Evolutionary conservation across 2,113 vertebrate species (phyloP), one percentile per base, ranked within the genome.

Genomic region (Mirza zaza): DNA sequence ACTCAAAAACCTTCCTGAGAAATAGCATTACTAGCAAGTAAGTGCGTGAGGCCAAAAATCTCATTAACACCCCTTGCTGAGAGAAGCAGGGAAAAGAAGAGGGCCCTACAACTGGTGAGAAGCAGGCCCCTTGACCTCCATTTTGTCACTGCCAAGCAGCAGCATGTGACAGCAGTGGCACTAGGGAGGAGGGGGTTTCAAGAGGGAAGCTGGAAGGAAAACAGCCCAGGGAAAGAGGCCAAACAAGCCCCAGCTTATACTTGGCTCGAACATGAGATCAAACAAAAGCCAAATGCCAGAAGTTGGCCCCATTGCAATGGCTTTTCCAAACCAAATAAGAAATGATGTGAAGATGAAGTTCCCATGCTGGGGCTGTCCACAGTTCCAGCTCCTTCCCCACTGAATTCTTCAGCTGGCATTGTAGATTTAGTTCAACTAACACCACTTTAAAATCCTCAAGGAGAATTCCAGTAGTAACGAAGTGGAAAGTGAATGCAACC

Each of bases 311-410:
- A 29, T 11, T 39, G 93, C 65, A 17, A 15, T 87, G 81, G 42
- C 85, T 90, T 87, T 90, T 92, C 76, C 88, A 77, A 83, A 93
- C 42, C 91, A 77, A 96, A 52, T 79, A 81, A 82, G 87, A 93
- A 86, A 91, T 17, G 5, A 83, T 45, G 63, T 87, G 80, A 61
- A 76, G 63, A 87, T 80, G 42, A 80, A 55, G 55, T 79, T 55
- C 27, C 92, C 42, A 1, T 36, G 32, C 87, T 50, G 79, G 23
- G 57, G 42, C n/a, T 13, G 17, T 70, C 91, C 50, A 0, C 27
- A 32, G n/a, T 77, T 67, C 71, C 87, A 84, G 0, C 55, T 94
- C 79, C 71, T 48, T 77, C 75, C 63, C 80, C 50, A 10, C 68
- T 61, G 25, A 93, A 76, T 57, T 52, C 90, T 63, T 93, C 29